These are phyloP conservation scores for Holocentrus rufus DNA, from an alignment of 2,797 vertebrate species.

Conservation along the genomic window DNA sequence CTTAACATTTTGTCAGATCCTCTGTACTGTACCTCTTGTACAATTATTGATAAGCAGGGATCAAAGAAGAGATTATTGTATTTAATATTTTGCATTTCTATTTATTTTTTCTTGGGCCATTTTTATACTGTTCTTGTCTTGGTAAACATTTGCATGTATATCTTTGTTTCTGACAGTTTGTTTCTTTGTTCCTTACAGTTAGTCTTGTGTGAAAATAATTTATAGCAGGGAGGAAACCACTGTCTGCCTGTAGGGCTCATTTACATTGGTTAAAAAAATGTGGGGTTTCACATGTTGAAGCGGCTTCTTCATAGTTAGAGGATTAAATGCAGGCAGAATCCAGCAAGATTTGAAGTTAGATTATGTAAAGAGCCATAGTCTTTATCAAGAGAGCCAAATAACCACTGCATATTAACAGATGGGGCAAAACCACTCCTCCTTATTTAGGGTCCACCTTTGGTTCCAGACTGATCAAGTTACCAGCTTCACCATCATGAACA, in stretches of 20 bases:
- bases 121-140: slow-evolving; percentile 34
- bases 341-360: not conserved
- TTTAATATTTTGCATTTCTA: slow-evolving; percentile 2
- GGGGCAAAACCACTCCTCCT: slow-evolving; percentile 30
- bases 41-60: slow-evolving; percentile 21
- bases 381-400: not conserved
- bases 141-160: slow-evolving; percentile 1
- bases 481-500: slow-evolving; percentile 21
- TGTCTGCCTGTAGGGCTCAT: not conserved
- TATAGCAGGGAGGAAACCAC: slow-evolving; percentile 50
- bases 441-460: slow-evolving; percentile 47
- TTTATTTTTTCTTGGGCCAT: slow-evolving; percentile 12
- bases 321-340: not conserved
- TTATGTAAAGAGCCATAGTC: not conserved
- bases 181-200: not conserved
- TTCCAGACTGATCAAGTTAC: slow-evolving; percentile 36
- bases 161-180: not conserved
- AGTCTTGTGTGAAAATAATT: slow-evolving; percentile 23
- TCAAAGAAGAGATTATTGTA: slow-evolving; percentile 14
- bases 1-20: slow-evolving; percentile 10
- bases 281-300: not conserved
- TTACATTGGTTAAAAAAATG: not conserved
- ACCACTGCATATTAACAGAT: slow-evolving; percentile 7
- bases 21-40: slow-evolving; percentile 23
- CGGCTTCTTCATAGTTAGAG: not conserved